Percentiles rank a stretch among this genome's conserved stretches.
phyloP scores from a whole-genome alignment of 2,888 invertebrate species.

The Tanytarsus gracilentus region DNA sequence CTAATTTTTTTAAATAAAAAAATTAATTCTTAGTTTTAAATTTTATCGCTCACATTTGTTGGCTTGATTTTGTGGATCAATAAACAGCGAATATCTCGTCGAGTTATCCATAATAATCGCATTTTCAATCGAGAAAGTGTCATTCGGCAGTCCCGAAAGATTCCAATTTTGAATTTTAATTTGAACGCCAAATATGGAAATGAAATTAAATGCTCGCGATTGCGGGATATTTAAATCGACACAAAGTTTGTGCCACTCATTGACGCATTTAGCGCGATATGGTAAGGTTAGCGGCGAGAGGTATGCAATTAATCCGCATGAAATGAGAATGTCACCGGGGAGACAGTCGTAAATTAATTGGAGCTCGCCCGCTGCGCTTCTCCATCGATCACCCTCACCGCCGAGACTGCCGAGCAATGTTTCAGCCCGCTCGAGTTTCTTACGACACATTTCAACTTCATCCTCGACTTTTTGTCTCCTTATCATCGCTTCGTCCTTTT shows the following conservation, averaged over 20 bases:
- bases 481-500: slow-evolving; percentile 56
- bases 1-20: too few relatives aligned
- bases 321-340: slow-evolving; percentile 82
- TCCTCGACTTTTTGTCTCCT: slow-evolving; percentile 69
- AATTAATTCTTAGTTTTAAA: too few relatives aligned
- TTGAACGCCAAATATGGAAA: slow-evolving; percentile 68
- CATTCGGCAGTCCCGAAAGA: slow-evolving; percentile 74
- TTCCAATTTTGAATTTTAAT: slow-evolving; percentile 66
- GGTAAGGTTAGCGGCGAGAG: slow-evolving; percentile 73
- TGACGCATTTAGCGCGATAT: slow-evolving; percentile 51
- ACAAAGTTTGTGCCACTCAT: slow-evolving; percentile 66
- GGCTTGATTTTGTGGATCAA: slow-evolving; percentile 88
- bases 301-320: slow-evolving; percentile 83
- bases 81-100: slow-evolving; percentile 78
- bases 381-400: slow-evolving; percentile 83
- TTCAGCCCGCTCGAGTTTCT: slow-evolving; percentile 76
- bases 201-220: slow-evolving; percentile 62
- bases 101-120: slow-evolving; percentile 77
- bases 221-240: slow-evolving; percentile 64
- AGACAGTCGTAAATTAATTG: slow-evolving; percentile 69
- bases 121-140: slow-evolving; percentile 78
- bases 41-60: too few relatives aligned
- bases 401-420: slow-evolving; percentile 81
- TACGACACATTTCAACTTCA: slow-evolving; percentile 72
- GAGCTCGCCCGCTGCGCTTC: slow-evolving; percentile 61